Evolutionary conservation across 2,797 vertebrate species (phyloP).

Genomic region (Aplochiton taeniatus): DNA sequence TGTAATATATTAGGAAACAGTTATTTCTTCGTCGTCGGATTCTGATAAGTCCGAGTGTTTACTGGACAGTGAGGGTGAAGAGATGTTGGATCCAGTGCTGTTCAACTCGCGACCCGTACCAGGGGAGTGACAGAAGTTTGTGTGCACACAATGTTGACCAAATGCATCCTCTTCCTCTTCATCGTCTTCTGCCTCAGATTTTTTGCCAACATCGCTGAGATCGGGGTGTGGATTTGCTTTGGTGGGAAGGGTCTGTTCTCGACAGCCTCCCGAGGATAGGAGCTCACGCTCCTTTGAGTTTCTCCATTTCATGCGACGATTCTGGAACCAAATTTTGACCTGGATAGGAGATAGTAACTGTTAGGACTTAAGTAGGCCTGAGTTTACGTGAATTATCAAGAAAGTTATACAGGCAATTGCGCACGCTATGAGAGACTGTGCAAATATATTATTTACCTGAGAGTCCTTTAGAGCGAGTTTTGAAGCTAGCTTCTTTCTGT

Average conservation of each 20-base stretch:
- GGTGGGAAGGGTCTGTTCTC: constrained; percentile 94
- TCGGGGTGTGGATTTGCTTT: constrained; percentile 96
- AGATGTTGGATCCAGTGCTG: constrained; percentile 71
- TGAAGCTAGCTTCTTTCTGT: constrained; percentile 91
- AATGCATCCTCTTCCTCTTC: constrained; percentile 71
- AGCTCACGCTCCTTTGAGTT: constrained; percentile 96
- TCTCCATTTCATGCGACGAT: constrained; percentile 96
- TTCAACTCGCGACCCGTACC: constrained; percentile 67
- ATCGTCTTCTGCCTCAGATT: constrained; percentile 80
- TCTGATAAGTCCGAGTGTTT: constrained; percentile 96
- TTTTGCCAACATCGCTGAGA: constrained; percentile 94
- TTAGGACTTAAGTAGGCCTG: no score
- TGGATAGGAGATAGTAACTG: constrained; percentile 36
- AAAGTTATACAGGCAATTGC: background rate
- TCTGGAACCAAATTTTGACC: constrained; percentile 99
- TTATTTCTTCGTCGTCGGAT: constrained; percentile 92
- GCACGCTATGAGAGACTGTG: background rate
- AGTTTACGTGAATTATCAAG: no score
- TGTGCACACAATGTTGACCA: constrained; percentile 49
- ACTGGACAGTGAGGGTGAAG: constrained; percentile 83
- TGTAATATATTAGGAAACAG: constrained; percentile 83
- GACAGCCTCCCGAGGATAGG: constrained; percentile 91
- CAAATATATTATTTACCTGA: constrained; percentile 75
- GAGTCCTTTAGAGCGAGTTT: constrained; percentile 96
- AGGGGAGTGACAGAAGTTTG: constrained; percentile 58